phyloP scores from a whole-genome alignment of 2,113 vertebrate genomes.

The Apteryx mantelli region DNA sequence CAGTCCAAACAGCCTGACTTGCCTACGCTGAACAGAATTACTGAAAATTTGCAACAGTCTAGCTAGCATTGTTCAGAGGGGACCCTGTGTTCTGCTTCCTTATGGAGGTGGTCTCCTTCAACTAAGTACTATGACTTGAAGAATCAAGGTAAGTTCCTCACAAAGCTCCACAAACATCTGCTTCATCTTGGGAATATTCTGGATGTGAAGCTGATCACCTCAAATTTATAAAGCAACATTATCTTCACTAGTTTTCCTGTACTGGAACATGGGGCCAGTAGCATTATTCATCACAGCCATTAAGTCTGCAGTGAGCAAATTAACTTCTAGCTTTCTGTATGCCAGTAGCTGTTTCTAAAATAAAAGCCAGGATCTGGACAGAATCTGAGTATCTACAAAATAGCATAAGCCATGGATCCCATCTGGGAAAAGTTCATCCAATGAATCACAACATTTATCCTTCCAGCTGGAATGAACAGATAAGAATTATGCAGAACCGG shows the following conservation, averaged over 20 bases:
- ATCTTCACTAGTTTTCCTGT: not conserved
- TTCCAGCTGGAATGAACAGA: not conserved
- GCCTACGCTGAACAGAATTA: not conserved
- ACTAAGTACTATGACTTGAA: not conserved
- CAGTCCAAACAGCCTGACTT: not conserved
- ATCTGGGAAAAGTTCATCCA: not conserved
- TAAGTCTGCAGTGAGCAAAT: not conserved
- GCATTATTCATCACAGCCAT: not conserved
- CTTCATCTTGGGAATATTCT: not conserved
- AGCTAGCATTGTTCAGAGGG: not conserved
- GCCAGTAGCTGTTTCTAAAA: not conserved
- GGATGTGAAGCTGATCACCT: not conserved
- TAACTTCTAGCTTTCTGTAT: not conserved
- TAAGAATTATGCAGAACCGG: not conserved
- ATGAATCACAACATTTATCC: not conserved
- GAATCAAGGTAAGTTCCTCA: not conserved
- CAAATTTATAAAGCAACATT: not conserved
- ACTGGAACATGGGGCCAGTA: not conserved
- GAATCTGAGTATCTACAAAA: not conserved
- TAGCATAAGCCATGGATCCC: not conserved
- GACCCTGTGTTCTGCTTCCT: not conserved
- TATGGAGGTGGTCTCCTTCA: not conserved
- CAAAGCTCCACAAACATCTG: not conserved
- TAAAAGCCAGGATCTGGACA: not conserved
- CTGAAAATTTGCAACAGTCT: not conserved